Evolutionary conservation across 1,140 invertebrate genomes (phyloP), one percentile per base, ranked within the genome.

Genomic region (Drosophila arizonae): DNA sequence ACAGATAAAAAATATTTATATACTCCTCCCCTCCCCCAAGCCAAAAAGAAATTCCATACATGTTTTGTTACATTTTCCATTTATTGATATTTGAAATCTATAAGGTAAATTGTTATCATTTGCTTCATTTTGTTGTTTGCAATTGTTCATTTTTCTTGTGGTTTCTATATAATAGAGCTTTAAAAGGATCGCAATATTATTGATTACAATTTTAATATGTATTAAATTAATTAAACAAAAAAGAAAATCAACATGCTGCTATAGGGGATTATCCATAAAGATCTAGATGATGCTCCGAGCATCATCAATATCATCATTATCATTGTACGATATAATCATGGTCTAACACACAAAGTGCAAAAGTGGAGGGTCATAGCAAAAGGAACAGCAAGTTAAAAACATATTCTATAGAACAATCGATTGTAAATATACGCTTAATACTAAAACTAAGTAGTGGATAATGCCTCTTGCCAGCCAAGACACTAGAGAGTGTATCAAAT

Each of bases 71-170:
- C 78, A 78, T 71, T 77, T 77, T 69, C 75, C 76, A 66, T 86
- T 86, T 86, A 86, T 86, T 86, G 78, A 86, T 86, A 86, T 78
- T 87, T 79, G 81, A 86, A 87, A 82, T 87, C 84, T 87, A 76
- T 82, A 87, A 87, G 84, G 76, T 87, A 82, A 77, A 84, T 88
- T 79, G 58, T 87, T 54, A 72, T 86, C 68, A 67, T 79, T 66
- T 46, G 56, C 54, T 69, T 75, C 62, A 68, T 58, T 63, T 65
- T 68, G 55, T 64, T 76, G 60, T 50, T 65, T 69, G 76, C 65
- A 71, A 68, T 63, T 72, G 39, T 67, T 80, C 50, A 69, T 46
- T 75, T 71, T 48, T 63, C 62, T 77, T 69, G 60, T 81, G 61
- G 52, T 78, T 78, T 54, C 51, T 72, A 56, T 67, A 70, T 60